Percentiles rank a stretch among this genome's conserved stretches.
Conservation (phyloP, 2,797 vertebrate species). For the Gymnodraco acuticeps region DNA sequence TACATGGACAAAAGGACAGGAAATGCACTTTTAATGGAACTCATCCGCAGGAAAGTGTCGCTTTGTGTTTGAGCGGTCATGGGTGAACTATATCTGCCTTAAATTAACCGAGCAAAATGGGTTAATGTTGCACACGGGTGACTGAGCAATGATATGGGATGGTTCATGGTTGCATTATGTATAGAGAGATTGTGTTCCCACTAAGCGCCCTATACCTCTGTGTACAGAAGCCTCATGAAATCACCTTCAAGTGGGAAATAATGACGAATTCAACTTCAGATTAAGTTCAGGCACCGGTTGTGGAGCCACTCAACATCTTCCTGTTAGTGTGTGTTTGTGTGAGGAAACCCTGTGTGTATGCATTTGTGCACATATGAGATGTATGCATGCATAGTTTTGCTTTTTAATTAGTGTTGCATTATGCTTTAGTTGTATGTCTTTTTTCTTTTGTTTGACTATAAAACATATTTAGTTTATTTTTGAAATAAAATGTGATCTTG, state of each 20-base stretch:
- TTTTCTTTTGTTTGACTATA: too few species aligned
- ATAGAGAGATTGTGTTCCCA: neutral
- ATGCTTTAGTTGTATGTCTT: too few species aligned
- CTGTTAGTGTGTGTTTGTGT: too few species aligned
- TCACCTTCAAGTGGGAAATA: neutral
- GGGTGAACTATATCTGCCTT: conserved; percentile 56
- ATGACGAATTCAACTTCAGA: neutral
- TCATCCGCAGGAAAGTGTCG: conserved; percentile 39
- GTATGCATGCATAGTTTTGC: too few species aligned
- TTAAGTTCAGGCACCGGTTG: too few species aligned
- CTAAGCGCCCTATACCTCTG: neutral
- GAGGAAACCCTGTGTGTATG: too few species aligned
- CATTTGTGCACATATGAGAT: too few species aligned
- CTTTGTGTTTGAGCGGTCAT: conserved; percentile 72
- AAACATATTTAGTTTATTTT: too few species aligned
- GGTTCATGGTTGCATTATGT: neutral
- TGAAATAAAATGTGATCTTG: too few species aligned
- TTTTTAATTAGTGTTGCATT: too few species aligned
- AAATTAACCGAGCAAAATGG: conserved; percentile 67
- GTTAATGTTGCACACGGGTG: conserved; percentile 71
- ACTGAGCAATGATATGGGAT: conserved; percentile 44
- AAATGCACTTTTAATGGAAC: conserved; percentile 49
- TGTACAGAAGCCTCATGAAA: neutral
- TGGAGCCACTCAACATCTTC: too few species aligned
- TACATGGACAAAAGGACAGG: conserved; percentile 18